Percentiles rank a stretch among this genome's conserved stretches.
phyloP scores from a whole-genome alignment of 2,113 vertebrate genomes.

The Crotalus helleri region DNA sequence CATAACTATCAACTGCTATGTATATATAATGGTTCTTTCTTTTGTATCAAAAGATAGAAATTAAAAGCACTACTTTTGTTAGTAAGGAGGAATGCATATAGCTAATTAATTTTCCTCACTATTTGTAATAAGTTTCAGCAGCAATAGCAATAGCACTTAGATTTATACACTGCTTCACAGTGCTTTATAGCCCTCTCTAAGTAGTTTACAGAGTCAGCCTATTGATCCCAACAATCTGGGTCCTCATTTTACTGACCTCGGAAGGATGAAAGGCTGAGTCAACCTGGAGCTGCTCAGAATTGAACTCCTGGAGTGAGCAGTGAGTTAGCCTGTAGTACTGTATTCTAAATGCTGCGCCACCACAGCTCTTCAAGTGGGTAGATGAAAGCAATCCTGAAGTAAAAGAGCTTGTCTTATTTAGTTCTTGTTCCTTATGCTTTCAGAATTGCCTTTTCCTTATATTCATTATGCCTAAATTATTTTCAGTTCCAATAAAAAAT shows the following conservation, averaged over 20 bases:
- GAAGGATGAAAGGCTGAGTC: no score
- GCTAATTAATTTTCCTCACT: neutral
- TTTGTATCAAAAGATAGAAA: accelerated
- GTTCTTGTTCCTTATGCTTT: neutral
- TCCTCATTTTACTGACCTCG: no score
- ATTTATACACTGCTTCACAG: no score
- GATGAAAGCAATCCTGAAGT: neutral
- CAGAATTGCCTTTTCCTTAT: neutral
- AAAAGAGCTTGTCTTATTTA: neutral
- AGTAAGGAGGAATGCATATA: neutral
- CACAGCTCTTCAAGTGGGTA: neutral
- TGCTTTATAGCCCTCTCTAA: no score
- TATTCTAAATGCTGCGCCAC: no score
- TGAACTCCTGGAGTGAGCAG: no score
- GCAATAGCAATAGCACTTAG: no score
- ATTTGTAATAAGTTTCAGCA: neutral
- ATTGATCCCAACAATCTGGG: no score
- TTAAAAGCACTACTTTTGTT: neutral
- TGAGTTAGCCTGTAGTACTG: no score
- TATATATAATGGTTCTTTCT: neutral
- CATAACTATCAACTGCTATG: neutral
- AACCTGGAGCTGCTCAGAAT: no score
- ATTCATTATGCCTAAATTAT: neutral
- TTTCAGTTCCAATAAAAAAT: constrained; percentile 30
- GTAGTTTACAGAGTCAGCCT: no score